A percentile compares a stretch with the other conserved stretches of the same genome.
These are phyloP conservation scores for Anolis carolinensis DNA, from an alignment of 2,113 vertebrate genomes.

Conservation along the genomic window DNA sequence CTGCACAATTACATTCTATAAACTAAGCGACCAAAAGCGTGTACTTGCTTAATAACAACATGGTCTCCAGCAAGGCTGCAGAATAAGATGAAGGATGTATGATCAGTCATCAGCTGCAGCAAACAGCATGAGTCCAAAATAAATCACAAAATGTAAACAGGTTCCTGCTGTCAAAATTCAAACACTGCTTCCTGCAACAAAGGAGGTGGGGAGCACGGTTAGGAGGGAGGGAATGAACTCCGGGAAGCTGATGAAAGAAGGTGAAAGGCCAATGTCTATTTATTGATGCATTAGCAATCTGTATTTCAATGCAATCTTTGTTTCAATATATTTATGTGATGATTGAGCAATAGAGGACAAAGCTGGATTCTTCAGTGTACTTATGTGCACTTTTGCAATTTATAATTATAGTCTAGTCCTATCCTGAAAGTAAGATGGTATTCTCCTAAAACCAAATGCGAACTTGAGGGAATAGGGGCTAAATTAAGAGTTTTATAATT, in stretches of 20 bases:
- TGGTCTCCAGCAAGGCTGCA: background rate
- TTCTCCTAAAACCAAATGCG: background rate
- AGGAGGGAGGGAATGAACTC: background rate
- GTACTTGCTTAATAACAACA: background rate
- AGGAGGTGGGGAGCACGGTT: background rate
- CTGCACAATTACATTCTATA: background rate
- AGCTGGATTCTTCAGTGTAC: background rate
- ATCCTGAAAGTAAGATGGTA: background rate
- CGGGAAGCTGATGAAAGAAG: conserved; percentile 33
- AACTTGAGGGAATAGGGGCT: background rate
- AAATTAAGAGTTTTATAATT: background rate
- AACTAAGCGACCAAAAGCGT: background rate
- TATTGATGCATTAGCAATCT: conserved; percentile 4
- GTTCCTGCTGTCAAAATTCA: background rate
- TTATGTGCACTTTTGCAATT: background rate
- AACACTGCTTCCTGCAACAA: background rate
- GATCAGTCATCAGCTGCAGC: background rate
- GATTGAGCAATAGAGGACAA: background rate
- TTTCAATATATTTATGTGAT: background rate
- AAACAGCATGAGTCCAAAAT: conserved; percentile 1
- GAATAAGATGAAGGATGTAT: conserved; percentile 19
- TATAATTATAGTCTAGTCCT: background rate
- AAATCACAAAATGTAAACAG: conserved; percentile 2
- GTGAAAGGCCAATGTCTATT: background rate
- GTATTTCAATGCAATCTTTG: background rate